Conservation (phyloP, 64 coral and sea anemone genomes). For the Cladopsammia gracilis region DNA sequence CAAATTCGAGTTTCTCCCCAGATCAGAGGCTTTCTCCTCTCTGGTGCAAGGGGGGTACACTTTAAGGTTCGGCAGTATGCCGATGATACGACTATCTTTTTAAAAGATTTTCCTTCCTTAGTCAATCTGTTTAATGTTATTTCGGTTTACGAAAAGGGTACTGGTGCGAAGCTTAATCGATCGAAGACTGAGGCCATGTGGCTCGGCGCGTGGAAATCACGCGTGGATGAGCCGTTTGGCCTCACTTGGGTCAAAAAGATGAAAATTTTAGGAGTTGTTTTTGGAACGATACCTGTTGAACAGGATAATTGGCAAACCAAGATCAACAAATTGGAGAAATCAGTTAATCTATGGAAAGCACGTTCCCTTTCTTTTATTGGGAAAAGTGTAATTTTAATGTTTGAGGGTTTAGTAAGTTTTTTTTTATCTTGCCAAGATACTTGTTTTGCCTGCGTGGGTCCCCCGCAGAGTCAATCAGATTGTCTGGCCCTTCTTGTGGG, state of each 20-base stretch:
- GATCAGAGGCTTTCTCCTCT: constrained; percentile 10
- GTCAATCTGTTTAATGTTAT: not conserved
- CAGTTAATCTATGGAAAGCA: not conserved
- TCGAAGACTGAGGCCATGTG: constrained; percentile 15
- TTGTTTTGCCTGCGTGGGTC: not conserved
- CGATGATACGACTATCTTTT: constrained; percentile 20
- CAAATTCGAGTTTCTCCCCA: not conserved
- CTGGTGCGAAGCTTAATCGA: constrained; percentile 3
- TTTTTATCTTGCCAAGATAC: not conserved
- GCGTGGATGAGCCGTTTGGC: not conserved
- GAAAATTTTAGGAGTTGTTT: not conserved
- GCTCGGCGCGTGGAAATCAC: not conserved
- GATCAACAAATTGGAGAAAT: not conserved
- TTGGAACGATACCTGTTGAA: not conserved
- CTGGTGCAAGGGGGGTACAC: not conserved
- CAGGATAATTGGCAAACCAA: not conserved
- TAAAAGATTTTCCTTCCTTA: not conserved
- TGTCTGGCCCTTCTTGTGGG: not conserved
- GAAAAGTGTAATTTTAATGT: not conserved
- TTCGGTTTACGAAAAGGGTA: not conserved
- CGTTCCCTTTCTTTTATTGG: not conserved
- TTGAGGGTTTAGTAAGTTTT: too few relatives aligned
- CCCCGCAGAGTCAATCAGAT: not conserved
- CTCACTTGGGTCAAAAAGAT: not conserved
- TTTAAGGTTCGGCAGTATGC: not conserved